Evolutionary conservation across 2,113 vertebrate genomes (phyloP).

Genomic region (Campylorhamphus procurvoides): DNA sequence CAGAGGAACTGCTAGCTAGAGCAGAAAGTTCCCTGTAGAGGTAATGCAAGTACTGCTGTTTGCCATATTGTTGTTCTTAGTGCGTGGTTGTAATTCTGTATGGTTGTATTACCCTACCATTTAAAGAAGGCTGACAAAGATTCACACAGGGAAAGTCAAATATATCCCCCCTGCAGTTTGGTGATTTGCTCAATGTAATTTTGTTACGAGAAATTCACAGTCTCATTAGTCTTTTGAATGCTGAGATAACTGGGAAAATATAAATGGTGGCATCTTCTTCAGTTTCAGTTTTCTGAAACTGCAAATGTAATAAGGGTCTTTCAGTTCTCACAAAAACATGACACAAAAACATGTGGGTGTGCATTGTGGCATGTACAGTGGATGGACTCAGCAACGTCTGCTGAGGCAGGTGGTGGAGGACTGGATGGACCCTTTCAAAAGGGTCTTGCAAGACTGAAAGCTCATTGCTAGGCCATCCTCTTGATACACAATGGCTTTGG

Average conservation of each 20-base stretch:
- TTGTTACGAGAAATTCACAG: background rate
- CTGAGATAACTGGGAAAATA: background rate
- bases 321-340: background rate
- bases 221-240: background rate
- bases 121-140: background rate
- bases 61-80: background rate
- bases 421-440: background rate
- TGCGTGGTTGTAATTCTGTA: background rate
- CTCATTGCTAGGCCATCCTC: background rate
- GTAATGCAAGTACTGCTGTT: background rate
- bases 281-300: background rate
- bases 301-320: background rate
- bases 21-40: background rate
- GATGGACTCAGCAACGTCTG: background rate
- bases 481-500: background rate
- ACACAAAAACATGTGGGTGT: background rate
- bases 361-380: rapidly evolving
- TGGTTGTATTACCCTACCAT: background rate
- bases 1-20: background rate
- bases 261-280: background rate
- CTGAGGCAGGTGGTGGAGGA: background rate
- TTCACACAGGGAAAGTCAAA: background rate
- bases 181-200: background rate
- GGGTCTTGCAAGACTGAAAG: background rate
- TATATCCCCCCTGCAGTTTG: background rate